phyloP scores from a whole-genome alignment of 2,113 vertebrate genomes.

The Aphyosemion australe region DNA sequence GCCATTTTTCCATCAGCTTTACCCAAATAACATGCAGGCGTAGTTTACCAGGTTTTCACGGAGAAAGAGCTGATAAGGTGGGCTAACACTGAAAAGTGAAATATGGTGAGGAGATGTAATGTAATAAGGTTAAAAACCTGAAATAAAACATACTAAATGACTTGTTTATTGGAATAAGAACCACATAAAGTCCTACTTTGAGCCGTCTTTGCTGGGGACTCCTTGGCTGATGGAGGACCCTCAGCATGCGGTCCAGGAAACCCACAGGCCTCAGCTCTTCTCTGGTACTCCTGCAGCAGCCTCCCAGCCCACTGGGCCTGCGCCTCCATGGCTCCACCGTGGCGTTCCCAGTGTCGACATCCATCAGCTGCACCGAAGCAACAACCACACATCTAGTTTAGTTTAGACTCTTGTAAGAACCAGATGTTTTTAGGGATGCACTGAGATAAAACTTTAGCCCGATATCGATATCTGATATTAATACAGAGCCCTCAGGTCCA shows the following conservation, averaged over 20 bases:
- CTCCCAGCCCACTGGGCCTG: slow-evolving; percentile 90
- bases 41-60: neutral
- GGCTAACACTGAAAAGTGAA: neutral
- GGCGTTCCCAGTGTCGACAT: slow-evolving; percentile 91
- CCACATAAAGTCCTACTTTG: slow-evolving; percentile 45
- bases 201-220: slow-evolving; percentile 73
- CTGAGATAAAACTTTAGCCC: no score
- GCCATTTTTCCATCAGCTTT: neutral
- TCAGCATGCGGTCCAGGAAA: slow-evolving; percentile 68
- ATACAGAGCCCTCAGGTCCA: no score
- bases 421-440: no score
- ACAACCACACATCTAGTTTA: slow-evolving; percentile 1
- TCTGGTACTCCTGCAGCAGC: slow-evolving; percentile 88
- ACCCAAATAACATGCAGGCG: neutral
- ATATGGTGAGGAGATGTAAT: neutral
- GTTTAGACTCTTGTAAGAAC: no score
- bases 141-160: neutral
- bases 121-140: neutral
- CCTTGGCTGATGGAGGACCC: slow-evolving; percentile 37
- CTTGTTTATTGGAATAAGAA: neutral
- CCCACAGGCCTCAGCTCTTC: slow-evolving; percentile 75
- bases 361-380: slow-evolving; percentile 56
- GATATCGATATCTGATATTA: no score
- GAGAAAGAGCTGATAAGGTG: neutral
- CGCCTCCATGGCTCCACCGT: slow-evolving; percentile 91